These are phyloP conservation scores for Chitala chitala DNA, from an alignment of 2,113 vertebrate species.

Conservation along the genomic window DNA sequence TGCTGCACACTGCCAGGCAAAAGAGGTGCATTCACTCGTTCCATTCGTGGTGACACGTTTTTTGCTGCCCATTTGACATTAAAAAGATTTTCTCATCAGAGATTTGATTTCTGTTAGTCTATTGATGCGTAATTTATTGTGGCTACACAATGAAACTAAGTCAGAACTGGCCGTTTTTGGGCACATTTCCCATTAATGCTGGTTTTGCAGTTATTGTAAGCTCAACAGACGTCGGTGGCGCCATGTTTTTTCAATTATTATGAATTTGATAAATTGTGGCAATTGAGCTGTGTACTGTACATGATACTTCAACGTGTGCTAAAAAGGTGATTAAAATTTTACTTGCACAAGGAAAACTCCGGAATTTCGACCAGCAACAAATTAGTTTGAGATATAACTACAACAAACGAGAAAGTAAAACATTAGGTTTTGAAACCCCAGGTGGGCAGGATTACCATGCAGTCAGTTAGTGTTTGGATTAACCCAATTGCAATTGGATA, in stretches of 20 bases:
- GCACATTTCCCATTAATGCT: not conserved
- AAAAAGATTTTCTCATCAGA: not conserved
- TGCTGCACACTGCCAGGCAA: not conserved
- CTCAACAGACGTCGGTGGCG: too few relatives aligned
- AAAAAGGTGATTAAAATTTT: not conserved
- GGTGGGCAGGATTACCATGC: not conserved
- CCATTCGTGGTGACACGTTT: not conserved
- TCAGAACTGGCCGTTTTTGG: not conserved
- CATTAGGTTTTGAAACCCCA: not conserved
- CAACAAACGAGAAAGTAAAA: not conserved
- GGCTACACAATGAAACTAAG: not conserved
- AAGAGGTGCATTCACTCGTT: not conserved
- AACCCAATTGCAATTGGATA: too few relatives aligned
- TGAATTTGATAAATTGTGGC: too few relatives aligned
- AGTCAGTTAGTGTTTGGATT: not conserved
- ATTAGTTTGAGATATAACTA: not conserved
- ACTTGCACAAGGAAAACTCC: too few relatives aligned
- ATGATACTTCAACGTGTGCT: too few relatives aligned
- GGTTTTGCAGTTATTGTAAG: too few relatives aligned
- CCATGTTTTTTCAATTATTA: too few relatives aligned
- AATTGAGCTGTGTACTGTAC: too few relatives aligned
- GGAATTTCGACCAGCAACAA: not conserved
- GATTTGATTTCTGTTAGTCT: not conserved
- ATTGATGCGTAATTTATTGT: not conserved
- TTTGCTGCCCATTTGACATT: not conserved